Evolutionary conservation across 2,888 invertebrate genomes (phyloP).

Genomic region (Parasteatoda lunata): DNA sequence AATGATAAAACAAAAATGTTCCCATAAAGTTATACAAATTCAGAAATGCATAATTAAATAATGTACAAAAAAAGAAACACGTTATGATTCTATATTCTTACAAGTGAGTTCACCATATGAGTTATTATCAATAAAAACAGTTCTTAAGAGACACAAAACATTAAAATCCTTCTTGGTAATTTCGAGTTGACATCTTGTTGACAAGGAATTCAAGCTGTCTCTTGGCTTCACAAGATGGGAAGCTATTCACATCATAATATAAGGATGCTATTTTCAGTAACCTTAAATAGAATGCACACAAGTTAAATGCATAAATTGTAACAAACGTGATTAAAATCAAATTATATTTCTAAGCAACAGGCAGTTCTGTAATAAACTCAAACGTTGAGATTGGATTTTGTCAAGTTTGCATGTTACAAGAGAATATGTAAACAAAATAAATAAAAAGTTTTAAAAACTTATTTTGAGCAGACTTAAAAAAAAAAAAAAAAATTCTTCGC

Average conservation of each 20-base stretch:
- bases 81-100: constrained; percentile 11
- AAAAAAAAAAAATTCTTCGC: no score
- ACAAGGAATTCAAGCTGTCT: constrained; percentile 92
- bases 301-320: no score
- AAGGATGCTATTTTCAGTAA: constrained; percentile 95
- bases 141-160: constrained; percentile 13
- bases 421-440: no score
- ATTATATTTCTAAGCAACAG: no score
- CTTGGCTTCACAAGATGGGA: constrained; percentile 97
- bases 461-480: no score
- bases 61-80: constrained; percentile 50
- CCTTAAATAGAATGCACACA: constrained; percentile 77
- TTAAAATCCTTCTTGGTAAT: constrained; percentile 90
- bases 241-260: constrained; percentile 98
- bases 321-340: no score
- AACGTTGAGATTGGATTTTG: no score
- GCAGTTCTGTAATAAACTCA: no score
- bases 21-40: constrained; percentile 48
- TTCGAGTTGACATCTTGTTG: constrained; percentile 87
- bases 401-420: no score
- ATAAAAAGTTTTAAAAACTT: no score
- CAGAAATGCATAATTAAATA: constrained; percentile 31
- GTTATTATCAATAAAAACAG: constrained; percentile 19
- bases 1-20: constrained; percentile 45
- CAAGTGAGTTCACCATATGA: constrained; percentile 32